Evolutionary conservation across 2,888 invertebrate species (phyloP).

Genomic region (Chrysolina haemoptera): DNA sequence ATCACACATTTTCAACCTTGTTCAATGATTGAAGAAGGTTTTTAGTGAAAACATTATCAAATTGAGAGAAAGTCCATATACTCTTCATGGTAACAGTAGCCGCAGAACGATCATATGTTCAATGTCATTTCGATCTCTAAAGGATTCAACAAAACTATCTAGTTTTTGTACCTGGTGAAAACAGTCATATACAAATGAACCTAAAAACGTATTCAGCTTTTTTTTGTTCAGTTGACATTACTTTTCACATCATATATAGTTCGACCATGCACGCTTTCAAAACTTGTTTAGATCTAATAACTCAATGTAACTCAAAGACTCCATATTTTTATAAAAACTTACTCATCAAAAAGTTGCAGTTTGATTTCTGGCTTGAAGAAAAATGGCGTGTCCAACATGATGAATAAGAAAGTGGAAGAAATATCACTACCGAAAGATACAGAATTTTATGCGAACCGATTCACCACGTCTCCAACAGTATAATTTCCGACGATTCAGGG

Average conservation of each 20-base stretch:
- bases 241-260: not conserved
- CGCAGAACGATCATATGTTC: not conserved
- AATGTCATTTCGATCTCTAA: not conserved
- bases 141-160: too few species aligned
- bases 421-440: slow-evolving; percentile 1
- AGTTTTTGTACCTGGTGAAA: too few species aligned
- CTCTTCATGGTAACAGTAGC: too few species aligned
- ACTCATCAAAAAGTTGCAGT: slow-evolving; percentile 14
- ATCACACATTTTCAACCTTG: too few species aligned
- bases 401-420: not conserved
- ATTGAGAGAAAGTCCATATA: too few species aligned
- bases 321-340: not conserved
- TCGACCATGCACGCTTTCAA: not conserved
- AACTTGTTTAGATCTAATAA: not conserved
- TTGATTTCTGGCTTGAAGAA: slow-evolving; percentile 22
- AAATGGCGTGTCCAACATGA: slow-evolving; percentile 23
- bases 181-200: not conserved
- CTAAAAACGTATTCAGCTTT: not conserved
- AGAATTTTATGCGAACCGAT: not conserved
- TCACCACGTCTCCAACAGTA: not conserved
- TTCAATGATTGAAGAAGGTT: too few species aligned
- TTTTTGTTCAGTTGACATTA: not conserved
- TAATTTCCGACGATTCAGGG: not conserved
- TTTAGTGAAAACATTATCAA: too few species aligned
- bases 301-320: not conserved